These are phyloP conservation scores for Acrobeloides nanus DNA, from an alignment of 2,888 invertebrate species.

Conservation along the genomic window DNA sequence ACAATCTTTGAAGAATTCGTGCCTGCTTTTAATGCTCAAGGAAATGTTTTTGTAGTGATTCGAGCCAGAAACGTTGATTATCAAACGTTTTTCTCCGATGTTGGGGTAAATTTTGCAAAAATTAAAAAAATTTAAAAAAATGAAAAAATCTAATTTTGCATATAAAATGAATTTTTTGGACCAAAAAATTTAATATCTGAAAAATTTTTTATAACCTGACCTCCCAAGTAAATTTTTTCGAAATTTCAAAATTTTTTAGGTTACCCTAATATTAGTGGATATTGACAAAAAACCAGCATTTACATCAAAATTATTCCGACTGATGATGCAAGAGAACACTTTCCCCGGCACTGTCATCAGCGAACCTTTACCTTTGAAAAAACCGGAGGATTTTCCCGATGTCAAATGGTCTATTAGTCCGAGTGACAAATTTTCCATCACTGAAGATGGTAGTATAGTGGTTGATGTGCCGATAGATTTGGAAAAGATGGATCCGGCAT, in stretches of 20 bases:
- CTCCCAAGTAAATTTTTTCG: too few relatives aligned
- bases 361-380: conserved; percentile 19
- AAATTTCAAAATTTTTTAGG: too few relatives aligned
- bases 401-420: conserved; percentile 23
- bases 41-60: conserved; percentile 38
- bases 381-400: conserved; percentile 14
- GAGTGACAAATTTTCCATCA: conserved; percentile 24
- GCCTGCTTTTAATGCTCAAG: not conserved
- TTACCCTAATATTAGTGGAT: conserved; percentile 1
- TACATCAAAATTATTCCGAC: conserved; percentile 36
- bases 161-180: too few relatives aligned
- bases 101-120: conserved; percentile 36
- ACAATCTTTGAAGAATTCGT: conserved; percentile 25
- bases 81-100: conserved; percentile 44
- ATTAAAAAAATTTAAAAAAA: too few relatives aligned
- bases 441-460: conserved; percentile 34
- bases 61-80: conserved; percentile 37
- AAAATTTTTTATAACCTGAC: too few relatives aligned
- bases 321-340: conserved; percentile 38
- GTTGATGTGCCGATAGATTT: conserved; percentile 23
- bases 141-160: too few relatives aligned
- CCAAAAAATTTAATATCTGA: too few relatives aligned
- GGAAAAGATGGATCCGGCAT: conserved; percentile 13
- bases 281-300: conserved; percentile 22
- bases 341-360: conserved; percentile 30